Conservation (phyloP, 2,888 invertebrate species). For the Maniola hyperantus region DNA sequence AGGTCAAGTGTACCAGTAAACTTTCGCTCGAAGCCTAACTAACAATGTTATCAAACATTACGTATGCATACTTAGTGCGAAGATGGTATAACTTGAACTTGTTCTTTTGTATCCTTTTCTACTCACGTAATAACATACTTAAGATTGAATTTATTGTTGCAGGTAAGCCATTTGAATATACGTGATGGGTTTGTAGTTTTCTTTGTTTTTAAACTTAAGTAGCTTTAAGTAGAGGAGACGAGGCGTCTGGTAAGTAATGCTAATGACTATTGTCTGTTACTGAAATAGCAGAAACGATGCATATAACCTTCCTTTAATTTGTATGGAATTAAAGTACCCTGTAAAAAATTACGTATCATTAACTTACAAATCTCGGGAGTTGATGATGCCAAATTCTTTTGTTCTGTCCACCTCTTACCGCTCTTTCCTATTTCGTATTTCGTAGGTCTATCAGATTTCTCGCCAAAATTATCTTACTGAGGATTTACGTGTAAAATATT, state of each 20-base stretch:
- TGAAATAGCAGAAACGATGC: neutral
- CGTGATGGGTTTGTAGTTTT: neutral
- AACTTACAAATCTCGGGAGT: neutral
- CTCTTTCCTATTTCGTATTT: too few relatives aligned
- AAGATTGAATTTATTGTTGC: conserved; percentile 25
- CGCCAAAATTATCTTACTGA: neutral
- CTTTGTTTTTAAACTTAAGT: conserved; percentile 5
- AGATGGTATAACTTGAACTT: conserved; percentile 22
- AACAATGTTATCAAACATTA: conserved; percentile 61
- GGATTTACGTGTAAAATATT: too few relatives aligned
- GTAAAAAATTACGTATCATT: neutral
- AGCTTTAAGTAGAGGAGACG: neutral
- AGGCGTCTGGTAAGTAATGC: neutral
- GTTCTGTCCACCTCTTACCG: neutral
- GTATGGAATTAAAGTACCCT: neutral
- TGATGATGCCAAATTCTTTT: neutral
- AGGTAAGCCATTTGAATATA: conserved; percentile 30
- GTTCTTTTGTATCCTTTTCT: conserved; percentile 20
- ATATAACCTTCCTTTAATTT: neutral
- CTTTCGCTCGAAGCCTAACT: conserved; percentile 63
- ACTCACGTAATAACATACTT: conserved; percentile 17
- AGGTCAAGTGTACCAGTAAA: conserved; percentile 65
- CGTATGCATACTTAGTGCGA: conserved; percentile 22
- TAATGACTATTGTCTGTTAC: neutral
- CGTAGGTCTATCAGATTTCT: too few relatives aligned